Conservation (phyloP, 1,140 invertebrate genomes). For the Drosophila repletoides region DNA sequence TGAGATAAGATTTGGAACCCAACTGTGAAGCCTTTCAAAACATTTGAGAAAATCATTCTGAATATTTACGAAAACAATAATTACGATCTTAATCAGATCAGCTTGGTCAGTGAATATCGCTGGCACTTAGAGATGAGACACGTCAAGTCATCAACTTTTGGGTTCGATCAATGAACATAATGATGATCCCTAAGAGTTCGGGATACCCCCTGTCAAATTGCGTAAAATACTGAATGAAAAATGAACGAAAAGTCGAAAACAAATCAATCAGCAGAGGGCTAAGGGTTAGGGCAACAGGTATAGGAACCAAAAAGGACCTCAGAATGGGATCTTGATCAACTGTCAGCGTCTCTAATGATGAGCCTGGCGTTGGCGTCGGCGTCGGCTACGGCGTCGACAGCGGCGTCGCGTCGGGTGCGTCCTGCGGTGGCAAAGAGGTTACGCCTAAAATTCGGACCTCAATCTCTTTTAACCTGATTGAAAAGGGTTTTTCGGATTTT, state of each 20-base stretch:
- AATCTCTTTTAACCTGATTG: not conserved
- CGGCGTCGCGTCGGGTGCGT: conserved; percentile 42
- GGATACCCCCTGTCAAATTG: conserved; percentile 11
- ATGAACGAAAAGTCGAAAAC: conserved; percentile 33
- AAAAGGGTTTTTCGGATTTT: conserved; percentile 11
- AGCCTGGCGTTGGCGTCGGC: too few species aligned
- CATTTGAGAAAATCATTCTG: conserved; percentile 11
- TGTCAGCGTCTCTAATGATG: conserved; percentile 33
- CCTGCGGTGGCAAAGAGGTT: conserved; percentile 39
- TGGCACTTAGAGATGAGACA: conserved; percentile 10
- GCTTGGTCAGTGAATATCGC: not conserved
- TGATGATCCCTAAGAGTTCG: conserved; percentile 43
- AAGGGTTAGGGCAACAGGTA: conserved; percentile 5
- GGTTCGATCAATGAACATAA: conserved; percentile 17
- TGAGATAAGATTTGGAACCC: not conserved
- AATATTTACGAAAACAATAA: conserved; percentile 39
- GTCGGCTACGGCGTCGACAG: too few species aligned
- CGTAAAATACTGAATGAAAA: conserved; percentile 46
- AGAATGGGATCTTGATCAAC: conserved; percentile 33
- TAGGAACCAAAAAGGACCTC: not conserved
- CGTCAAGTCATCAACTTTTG: conserved; percentile 30
- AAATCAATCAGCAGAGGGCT: conserved; percentile 46
- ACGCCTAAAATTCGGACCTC: too few species aligned
- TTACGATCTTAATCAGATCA: conserved; percentile 30
- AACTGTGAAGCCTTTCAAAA: conserved; percentile 29